phyloP scores from a whole-genome alignment of 2,888 invertebrate genomes.

The Phortica magna region DNA sequence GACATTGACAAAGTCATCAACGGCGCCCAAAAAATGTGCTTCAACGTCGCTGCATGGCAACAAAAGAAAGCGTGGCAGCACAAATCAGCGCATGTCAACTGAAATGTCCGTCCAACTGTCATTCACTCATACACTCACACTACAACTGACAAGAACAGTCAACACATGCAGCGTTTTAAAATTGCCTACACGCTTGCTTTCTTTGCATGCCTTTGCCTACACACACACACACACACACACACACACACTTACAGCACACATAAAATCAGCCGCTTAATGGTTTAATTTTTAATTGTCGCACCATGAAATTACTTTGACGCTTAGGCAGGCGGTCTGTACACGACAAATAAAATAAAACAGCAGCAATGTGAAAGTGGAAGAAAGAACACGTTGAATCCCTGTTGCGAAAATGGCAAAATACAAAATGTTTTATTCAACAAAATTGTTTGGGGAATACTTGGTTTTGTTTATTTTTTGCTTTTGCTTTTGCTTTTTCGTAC shows the following conservation, averaged over 20 bases:
- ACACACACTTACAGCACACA: neutral
- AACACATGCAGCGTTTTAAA: no score
- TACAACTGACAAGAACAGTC: no score
- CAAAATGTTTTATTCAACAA: constrained; percentile 13
- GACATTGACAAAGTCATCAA: no score
- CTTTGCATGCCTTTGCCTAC: neutral
- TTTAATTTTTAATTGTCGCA: neutral
- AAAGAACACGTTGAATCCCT: neutral
- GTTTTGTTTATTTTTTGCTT: no score
- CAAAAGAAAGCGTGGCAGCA: no score
- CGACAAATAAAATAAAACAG: neutral
- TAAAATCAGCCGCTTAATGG: neutral
- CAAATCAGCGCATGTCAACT: no score
- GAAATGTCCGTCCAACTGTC: no score
- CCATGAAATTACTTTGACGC: neutral
- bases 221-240: neutral
- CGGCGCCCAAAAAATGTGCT: no score
- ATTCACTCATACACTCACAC: no score
- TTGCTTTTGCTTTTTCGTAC: neutral
- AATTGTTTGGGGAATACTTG: constrained; percentile 53
- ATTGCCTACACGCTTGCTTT: no score
- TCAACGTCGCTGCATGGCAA: no score
- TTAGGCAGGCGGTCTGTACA: neutral
- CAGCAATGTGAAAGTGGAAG: neutral
- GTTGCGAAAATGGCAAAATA: neutral